phyloP scores from a whole-genome alignment of 2,113 vertebrate species.

The Carassius gibelio region DNA sequence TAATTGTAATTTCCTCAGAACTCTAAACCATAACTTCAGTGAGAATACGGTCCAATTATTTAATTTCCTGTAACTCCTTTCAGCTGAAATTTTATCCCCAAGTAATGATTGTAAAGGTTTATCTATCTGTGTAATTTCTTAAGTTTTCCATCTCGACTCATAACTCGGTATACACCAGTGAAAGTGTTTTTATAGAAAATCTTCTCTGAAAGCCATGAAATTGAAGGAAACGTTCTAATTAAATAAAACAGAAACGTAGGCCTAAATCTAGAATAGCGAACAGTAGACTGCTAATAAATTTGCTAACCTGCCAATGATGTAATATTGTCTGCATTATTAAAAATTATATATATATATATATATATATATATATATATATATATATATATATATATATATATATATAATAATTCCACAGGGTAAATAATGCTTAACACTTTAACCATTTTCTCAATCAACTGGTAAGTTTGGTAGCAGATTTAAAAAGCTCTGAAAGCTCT shows the following conservation, averaged over 20 bases:
- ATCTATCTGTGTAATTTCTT: not conserved
- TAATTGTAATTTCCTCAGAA: not conserved
- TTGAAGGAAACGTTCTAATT: not conserved
- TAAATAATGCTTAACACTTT: not conserved
- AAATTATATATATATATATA: no score
- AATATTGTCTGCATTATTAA: not conserved
- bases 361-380: no score
- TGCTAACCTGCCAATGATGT: not conserved
- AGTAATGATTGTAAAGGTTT: not conserved
- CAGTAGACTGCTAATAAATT: not conserved
- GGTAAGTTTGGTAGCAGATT: not conserved
- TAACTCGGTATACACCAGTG: no score
- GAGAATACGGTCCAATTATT: not conserved
- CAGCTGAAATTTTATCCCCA: not conserved
- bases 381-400: no score
- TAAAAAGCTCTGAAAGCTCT: not conserved
- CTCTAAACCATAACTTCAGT: not conserved
- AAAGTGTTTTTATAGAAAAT: not conserved
- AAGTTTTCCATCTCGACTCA: no score
- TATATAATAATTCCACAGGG: not conserved
- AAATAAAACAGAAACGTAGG: not conserved
- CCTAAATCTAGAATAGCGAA: not conserved
- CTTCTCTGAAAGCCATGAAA: not conserved
- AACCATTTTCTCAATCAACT: not conserved
- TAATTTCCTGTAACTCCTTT: not conserved